phyloP scores from a whole-genome alignment of 2,113 vertebrate species.

The Saguinus midas region DNA sequence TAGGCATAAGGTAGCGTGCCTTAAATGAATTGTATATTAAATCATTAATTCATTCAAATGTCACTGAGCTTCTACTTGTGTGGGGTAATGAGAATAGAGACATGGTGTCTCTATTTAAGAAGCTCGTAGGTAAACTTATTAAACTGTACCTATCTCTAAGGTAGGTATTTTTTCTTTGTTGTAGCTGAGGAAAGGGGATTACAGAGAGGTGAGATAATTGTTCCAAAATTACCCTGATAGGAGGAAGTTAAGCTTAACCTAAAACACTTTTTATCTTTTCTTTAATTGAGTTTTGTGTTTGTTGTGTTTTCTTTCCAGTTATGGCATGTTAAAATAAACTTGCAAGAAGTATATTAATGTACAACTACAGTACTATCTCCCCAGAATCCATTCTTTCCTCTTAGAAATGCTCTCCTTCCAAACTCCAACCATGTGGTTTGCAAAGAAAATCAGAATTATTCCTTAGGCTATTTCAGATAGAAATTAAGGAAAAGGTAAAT shows the following conservation, averaged over 20 bases:
- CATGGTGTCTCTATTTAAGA: neutral
- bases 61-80: neutral
- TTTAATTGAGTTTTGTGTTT: neutral
- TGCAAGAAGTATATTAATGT: neutral
- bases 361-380: neutral
- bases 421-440: neutral
- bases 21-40: neutral
- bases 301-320: neutral
- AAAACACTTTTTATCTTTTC: neutral
- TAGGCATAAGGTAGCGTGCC: neutral
- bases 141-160: neutral
- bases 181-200: neutral
- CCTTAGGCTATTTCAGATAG: neutral
- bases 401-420: neutral
- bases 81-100: neutral
- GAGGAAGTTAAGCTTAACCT: conserved; percentile 1
- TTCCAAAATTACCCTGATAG: neutral
- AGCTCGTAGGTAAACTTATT: neutral
- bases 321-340: neutral
- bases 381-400: neutral
- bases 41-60: neutral
- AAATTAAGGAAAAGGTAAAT: conserved; percentile 3
- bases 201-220: conserved; percentile 9
- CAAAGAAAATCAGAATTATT: neutral
- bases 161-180: neutral